Conservation (phyloP, 2,113 vertebrate species). For the Gallinago paraguaiae region DNA sequence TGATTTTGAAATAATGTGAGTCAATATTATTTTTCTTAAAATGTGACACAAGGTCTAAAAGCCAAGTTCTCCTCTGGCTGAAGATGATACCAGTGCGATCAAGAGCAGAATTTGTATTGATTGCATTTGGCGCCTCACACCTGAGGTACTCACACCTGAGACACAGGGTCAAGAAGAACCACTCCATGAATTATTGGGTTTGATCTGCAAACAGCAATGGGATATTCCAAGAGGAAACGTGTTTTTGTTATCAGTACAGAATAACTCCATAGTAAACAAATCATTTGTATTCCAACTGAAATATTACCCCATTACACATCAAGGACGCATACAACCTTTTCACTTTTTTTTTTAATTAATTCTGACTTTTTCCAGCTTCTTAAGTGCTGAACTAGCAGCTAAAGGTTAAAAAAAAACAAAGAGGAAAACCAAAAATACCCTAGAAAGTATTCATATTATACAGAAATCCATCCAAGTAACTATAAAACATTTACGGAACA, state of each 20-base stretch:
- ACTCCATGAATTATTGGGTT: slow-evolving; percentile 18
- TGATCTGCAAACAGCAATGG: background rate
- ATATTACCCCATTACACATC: background rate
- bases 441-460: background rate
- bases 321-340: background rate
- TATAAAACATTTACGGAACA: background rate
- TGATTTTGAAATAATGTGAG: slow-evolving; percentile 41
- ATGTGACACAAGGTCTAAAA: slow-evolving; percentile 10
- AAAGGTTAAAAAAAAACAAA: background rate
- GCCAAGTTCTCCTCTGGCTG: slow-evolving; percentile 17
- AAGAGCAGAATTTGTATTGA: slow-evolving; percentile 17
- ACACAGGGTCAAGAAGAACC: background rate
- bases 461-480: background rate
- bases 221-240: slow-evolving; percentile 44
- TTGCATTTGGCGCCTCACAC: background rate
- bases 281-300: slow-evolving; percentile 20
- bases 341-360: background rate
- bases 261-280: slow-evolving; percentile 22
- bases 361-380: background rate
- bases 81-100: slow-evolving; percentile 14
- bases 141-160: background rate
- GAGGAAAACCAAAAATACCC: background rate
- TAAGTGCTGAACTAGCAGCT: background rate
- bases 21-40: slow-evolving; percentile 40
- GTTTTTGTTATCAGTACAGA: slow-evolving; percentile 31